Evolutionary conservation across 92 coral and sea anemone genomes (phyloP), one percentile per base, ranked within the genome.

Genomic region (Epizoanthus fatuus): DNA sequence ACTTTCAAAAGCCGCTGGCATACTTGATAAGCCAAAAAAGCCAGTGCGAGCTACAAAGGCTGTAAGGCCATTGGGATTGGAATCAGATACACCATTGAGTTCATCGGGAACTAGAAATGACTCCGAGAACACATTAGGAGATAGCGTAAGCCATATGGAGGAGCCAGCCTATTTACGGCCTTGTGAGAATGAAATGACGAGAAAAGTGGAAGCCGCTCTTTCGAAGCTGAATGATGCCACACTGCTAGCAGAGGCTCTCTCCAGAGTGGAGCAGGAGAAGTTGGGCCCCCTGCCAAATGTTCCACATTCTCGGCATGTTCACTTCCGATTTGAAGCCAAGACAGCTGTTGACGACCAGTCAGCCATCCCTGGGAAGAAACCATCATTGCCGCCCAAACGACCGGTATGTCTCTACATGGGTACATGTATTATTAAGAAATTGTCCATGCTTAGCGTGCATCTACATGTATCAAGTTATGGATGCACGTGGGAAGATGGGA

Each of bases 201-300:
- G 91, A 15, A 95, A 95, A 65, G 91, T 92, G n/a, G 98, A 95
- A 68, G 87, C 94, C 14, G 98, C 96, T 4, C 73, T 95, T 7
- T 93, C 98, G 13, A 95, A 95, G 83, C 68, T 95, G 60, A 95
- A 88, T 79, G 98, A 92, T 88, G 98, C 98, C 1, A 90, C 91
- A 49, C 91, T 95, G 64, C 92, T 95, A 20, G 98, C 98, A 0
- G 98, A 95, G 71, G 93, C 98, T 9, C 84, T 95, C 63, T 87
- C 98, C 12, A 92, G 98, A 72, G 98, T 95, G 40, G 98, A 93
- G 56, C 98, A 95, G 78, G 98, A 95, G 37, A 92, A 90, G 55
- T 85, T 95, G 9, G 98, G 98, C 2, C 98, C 98, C 8, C 86
- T 95, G 10, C 98, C 98, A 83, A 93, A 89, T 42, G 87, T 95